These are phyloP conservation scores for Varanus salvator DNA, from an alignment of 2,113 vertebrate species.

Conservation along the genomic window DNA sequence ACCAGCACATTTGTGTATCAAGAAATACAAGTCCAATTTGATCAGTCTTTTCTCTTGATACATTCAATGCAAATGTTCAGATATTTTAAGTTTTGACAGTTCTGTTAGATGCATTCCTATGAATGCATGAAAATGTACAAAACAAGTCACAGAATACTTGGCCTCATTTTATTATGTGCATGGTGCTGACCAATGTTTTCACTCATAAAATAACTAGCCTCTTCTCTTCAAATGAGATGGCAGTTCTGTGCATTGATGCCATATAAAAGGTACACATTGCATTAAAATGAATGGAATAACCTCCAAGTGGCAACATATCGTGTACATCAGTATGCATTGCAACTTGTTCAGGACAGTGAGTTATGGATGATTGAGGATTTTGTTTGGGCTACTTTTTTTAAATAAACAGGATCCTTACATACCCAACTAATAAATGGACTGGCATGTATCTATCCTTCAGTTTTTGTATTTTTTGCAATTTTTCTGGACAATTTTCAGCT, in stretches of 20 bases:
- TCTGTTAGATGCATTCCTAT: background rate
- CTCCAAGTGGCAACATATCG: background rate
- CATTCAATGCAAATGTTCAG: background rate
- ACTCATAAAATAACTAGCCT: too few species aligned
- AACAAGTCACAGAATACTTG: background rate
- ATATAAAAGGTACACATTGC: background rate
- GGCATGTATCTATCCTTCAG: too few species aligned
- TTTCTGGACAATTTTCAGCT: too few species aligned
- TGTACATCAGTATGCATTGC: background rate
- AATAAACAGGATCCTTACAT: background rate
- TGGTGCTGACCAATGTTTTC: background rate
- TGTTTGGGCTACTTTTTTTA: background rate
- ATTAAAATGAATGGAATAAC: background rate
- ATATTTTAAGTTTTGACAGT: rapidly evolving
- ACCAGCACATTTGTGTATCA: background rate
- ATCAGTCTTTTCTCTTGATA: conserved; percentile 2
- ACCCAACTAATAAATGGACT: too few species aligned
- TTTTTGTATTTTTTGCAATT: too few species aligned
- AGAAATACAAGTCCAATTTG: background rate
- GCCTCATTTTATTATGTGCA: background rate
- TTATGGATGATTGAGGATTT: background rate
- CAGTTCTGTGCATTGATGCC: background rate
- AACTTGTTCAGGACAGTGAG: background rate
- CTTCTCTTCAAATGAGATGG: background rate
- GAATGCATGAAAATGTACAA: too few species aligned